phyloP scores from a whole-genome alignment of 2,888 invertebrate species.

The Lasioglossum pauxillum region DNA sequence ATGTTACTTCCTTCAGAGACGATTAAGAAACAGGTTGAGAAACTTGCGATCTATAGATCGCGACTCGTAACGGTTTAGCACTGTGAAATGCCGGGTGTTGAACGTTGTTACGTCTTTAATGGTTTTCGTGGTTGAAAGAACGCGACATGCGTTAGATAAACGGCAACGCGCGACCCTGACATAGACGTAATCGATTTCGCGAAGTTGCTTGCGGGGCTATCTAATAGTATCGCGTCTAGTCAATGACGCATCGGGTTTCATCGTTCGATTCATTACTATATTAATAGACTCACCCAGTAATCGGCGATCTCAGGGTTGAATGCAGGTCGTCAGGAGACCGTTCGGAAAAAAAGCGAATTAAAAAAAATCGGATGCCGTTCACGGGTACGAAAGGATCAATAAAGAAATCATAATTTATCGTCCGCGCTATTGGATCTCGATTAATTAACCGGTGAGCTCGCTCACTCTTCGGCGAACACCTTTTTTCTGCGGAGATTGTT shows the following conservation, averaged over 20 bases:
- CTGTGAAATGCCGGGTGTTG: conserved; percentile 10
- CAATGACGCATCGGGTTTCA: conserved; percentile 56
- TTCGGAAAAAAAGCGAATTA: conserved; percentile 2
- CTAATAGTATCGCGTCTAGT: conserved; percentile 46
- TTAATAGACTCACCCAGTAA: conserved; percentile 41
- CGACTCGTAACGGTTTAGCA: not conserved
- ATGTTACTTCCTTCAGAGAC: not conserved
- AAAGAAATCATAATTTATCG: conserved; percentile 53
- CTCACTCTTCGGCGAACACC: not conserved
- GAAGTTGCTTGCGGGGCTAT: conserved; percentile 38
- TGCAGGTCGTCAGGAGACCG: conserved; percentile 14
- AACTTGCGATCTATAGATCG: not conserved
- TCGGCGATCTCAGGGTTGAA: conserved; percentile 52
- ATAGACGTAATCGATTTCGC: conserved; percentile 60
- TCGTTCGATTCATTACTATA: conserved; percentile 50
- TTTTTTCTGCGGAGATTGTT: conserved; percentile 8
- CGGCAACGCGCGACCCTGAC: conserved; percentile 52
- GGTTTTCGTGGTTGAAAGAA: conserved; percentile 28
- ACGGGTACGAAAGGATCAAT: conserved; percentile 27
- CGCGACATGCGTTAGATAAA: conserved; percentile 27
- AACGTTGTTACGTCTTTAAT: conserved; percentile 20
- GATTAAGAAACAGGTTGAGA: not conserved
- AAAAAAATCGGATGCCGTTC: not conserved
- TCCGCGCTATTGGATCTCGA: conserved; percentile 44
- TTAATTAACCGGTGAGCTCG: conserved; percentile 45